Evolutionary conservation across 2,888 invertebrate genomes (phyloP).

Genomic region (Pyrrhosoma nymphula): DNA sequence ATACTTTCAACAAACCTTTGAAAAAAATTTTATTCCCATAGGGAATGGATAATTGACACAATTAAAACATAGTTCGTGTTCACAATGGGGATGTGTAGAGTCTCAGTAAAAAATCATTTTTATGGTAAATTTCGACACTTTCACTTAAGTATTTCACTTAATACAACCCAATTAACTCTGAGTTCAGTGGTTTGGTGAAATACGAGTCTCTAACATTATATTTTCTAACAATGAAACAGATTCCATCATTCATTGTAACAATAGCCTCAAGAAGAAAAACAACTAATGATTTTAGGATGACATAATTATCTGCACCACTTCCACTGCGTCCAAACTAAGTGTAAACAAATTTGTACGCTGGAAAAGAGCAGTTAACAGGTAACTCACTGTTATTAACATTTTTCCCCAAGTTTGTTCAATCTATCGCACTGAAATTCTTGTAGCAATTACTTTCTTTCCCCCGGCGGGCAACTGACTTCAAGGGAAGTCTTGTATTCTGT

Average conservation of each 20-base stretch:
- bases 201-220: neutral
- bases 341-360: neutral
- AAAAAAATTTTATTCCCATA: no score
- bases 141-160: no score
- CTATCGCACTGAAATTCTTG: neutral
- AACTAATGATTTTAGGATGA: neutral
- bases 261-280: neutral
- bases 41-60: no score
- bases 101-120: no score
- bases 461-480: neutral
- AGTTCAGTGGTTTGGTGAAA: neutral
- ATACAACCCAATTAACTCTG: neutral
- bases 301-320: no score
- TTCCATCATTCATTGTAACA: neutral
- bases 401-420: neutral
- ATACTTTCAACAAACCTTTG: no score
- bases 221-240: neutral
- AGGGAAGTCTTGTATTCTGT: neutral
- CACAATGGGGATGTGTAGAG: no score
- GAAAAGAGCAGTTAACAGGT: neutral
- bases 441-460: neutral
- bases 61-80: no score
- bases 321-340: no score
- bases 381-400: neutral
- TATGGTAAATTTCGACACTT: no score